These are phyloP conservation scores for Danaus plexippus DNA, from an alignment of 1,140 invertebrate species.

Conservation along the genomic window DNA sequence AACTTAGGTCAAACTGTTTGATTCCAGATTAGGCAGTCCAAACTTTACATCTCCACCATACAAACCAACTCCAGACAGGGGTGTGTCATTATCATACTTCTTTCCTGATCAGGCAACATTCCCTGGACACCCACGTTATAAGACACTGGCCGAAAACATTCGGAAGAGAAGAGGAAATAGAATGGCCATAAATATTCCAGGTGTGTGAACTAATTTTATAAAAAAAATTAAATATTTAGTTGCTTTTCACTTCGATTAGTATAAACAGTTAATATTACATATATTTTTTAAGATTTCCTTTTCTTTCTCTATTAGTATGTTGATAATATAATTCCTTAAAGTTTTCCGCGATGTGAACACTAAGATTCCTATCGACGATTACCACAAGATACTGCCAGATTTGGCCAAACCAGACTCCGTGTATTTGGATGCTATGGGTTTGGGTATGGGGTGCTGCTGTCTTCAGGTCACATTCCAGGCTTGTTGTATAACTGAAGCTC, in stretches of 20 bases:
- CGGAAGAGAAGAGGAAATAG: constrained; percentile 91
- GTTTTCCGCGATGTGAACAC: constrained; percentile 92
- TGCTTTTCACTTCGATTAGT: not conserved
- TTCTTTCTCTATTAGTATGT: no score
- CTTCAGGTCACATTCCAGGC: constrained; percentile 97
- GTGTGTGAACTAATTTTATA: constrained; percentile 70
- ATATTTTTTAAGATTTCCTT: not conserved
- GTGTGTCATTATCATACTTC: constrained; percentile 89
- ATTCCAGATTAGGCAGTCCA: constrained; percentile 84
- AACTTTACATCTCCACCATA: constrained; percentile 90
- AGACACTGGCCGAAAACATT: constrained; percentile 95
- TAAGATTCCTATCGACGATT: constrained; percentile 86
- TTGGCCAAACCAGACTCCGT: constrained; percentile 88
- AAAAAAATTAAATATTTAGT: not conserved
- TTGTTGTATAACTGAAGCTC: constrained; percentile 96
- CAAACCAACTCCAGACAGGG: constrained; percentile 78
- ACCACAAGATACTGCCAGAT: constrained; percentile 67
- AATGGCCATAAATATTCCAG: constrained; percentile 96
- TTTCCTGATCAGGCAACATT: constrained; percentile 97
- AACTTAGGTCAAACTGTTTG: not conserved
- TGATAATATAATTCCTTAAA: constrained; percentile 55
- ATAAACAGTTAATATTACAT: constrained; percentile 2
- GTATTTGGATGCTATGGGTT: constrained; percentile 99
- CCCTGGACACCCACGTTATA: constrained; percentile 95
- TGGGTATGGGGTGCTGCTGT: constrained; percentile 99